These are phyloP conservation scores for Nomada flava DNA, from an alignment of 2,888 invertebrate species.

Conservation along the genomic window DNA sequence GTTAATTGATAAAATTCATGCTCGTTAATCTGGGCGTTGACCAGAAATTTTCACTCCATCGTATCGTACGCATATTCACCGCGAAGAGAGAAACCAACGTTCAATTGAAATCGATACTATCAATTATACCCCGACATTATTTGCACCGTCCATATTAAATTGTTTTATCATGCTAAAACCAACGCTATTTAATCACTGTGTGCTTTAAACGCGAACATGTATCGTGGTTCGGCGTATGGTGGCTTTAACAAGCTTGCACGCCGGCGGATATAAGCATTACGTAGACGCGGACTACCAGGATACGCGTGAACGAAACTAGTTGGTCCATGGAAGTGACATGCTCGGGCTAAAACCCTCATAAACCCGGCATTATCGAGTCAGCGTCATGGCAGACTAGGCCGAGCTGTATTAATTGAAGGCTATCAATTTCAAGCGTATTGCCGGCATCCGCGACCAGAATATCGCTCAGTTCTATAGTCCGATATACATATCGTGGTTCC, in stretches of 20 bases:
- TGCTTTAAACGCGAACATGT: background rate
- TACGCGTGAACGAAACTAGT: conserved; percentile 68
- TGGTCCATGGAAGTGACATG: conserved; percentile 75
- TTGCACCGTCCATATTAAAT: background rate
- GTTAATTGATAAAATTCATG: conserved; percentile 1
- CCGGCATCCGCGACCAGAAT: conserved; percentile 64
- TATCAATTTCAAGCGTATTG: conserved; percentile 77
- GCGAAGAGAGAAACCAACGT: no score
- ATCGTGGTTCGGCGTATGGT: no score
- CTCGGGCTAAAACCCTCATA: conserved; percentile 77
- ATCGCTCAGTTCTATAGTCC: conserved; percentile 47
- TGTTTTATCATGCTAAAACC: background rate
- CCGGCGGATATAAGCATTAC: background rate
- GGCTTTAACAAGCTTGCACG: background rate
- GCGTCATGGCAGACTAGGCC: conserved; percentile 72
- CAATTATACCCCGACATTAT: no score
- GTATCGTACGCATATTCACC: no score
- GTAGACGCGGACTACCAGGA: conserved; percentile 27
- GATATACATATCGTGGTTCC: conserved; percentile 43
- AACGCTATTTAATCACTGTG: conserved; percentile 21
- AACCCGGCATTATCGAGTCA: conserved; percentile 79
- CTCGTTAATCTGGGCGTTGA: no score
- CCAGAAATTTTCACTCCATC: no score
- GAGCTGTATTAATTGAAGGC: conserved; percentile 78
- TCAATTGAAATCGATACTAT: no score